phyloP scores from a whole-genome alignment of 1,140 invertebrate species.

The Heliconius nattereri region DNA sequence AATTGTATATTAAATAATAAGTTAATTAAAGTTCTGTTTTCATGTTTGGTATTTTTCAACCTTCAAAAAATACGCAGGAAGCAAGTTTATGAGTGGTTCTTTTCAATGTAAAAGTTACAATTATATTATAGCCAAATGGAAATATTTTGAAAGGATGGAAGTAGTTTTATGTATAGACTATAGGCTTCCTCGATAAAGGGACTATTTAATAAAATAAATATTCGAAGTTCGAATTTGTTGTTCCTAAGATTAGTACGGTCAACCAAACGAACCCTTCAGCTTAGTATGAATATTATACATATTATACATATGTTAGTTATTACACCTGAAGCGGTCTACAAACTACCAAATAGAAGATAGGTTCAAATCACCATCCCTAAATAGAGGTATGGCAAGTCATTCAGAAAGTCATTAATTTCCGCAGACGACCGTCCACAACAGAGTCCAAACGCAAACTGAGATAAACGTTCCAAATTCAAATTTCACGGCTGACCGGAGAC shows the following conservation, averaged over 20 bases:
- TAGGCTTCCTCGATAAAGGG: too few species aligned
- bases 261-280: too few species aligned
- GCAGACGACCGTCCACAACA: conserved; percentile 45
- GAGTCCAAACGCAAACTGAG: conserved; percentile 43
- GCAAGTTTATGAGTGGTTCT: rapidly evolving
- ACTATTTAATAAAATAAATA: too few species aligned
- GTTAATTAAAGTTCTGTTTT: too few species aligned
- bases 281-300: not conserved
- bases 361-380: not conserved
- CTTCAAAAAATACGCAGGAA: too few species aligned
- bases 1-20: not conserved
- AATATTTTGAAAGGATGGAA: too few species aligned
- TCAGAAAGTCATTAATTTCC: conserved; percentile 48
- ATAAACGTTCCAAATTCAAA: conserved; percentile 65
- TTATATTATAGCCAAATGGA: too few species aligned
- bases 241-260: too few species aligned
- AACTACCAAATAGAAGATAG: not conserved
- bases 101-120: too few species aligned
- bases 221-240: too few species aligned
- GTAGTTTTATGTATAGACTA: too few species aligned
- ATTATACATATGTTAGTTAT: not conserved
- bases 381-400: not conserved
- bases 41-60: too few species aligned
- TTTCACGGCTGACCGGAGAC: conserved; percentile 64
- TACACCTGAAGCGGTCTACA: not conserved